A percentile compares a stretch with the other conserved stretches of the same genome.
Conservation (phyloP, 2,113 vertebrate species). For the Callaeas wilsoni region DNA sequence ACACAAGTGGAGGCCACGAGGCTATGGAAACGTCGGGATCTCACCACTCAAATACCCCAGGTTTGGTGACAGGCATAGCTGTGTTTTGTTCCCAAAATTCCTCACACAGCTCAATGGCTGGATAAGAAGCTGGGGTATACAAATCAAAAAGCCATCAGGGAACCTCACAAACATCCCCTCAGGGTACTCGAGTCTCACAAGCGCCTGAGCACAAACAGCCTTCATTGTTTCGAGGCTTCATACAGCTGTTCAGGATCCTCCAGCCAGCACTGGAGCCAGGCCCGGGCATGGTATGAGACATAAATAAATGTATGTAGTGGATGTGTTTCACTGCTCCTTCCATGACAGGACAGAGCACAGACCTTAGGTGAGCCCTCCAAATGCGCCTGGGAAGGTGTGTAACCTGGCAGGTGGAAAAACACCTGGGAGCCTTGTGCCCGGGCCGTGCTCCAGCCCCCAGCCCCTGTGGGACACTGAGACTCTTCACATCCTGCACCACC, state of each 20-base stretch:
- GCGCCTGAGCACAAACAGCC: not conserved
- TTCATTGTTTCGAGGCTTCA: rapidly evolving
- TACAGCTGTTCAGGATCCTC: not conserved
- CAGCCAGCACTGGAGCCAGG: not conserved
- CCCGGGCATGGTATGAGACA: not conserved
- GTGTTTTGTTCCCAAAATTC: not conserved
- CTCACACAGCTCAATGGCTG: not conserved
- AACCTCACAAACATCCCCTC: not conserved
- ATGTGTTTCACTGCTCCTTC: not conserved
- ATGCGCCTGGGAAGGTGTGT: not conserved
- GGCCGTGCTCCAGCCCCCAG: not conserved
- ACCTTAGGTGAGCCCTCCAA: not conserved
- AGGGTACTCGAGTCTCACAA: not conserved
- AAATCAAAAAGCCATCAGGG: not conserved
- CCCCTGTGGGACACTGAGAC: not conserved
- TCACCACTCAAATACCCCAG: not conserved
- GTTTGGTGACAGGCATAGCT: not conserved
- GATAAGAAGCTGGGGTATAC: not conserved
- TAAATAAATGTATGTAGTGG: rapidly evolving
- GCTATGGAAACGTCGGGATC: not conserved
- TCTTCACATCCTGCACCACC: not conserved
- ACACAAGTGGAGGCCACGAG: not conserved
- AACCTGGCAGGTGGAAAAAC: not conserved
- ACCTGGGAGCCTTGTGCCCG: not conserved
- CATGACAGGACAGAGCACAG: not conserved